Evolutionary conservation across 2,113 vertebrate species (phyloP).

Genomic region (Neomonachus schauinslandi): DNA sequence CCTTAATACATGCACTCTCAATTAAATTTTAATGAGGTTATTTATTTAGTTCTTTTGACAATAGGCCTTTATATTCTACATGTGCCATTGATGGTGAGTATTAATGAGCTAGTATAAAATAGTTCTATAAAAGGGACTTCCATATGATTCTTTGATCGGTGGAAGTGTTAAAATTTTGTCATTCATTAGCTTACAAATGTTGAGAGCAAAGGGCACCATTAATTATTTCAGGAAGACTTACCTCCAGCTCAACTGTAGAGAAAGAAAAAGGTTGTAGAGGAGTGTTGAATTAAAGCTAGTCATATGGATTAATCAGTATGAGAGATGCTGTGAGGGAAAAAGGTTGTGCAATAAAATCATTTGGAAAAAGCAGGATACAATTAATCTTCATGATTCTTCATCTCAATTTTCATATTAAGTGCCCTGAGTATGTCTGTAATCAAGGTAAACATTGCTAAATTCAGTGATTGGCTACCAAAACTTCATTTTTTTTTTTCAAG

Average conservation of each 20-base stretch:
- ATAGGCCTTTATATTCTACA: slow-evolving; percentile 29
- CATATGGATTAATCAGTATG: neutral
- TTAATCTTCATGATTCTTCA: neutral
- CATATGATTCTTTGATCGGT: slow-evolving; percentile 64
- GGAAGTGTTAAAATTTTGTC: slow-evolving; percentile 38
- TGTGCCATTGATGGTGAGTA: slow-evolving; percentile 41
- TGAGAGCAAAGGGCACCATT: slow-evolving; percentile 27
- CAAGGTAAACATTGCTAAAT: neutral
- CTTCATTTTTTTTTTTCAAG: neutral
- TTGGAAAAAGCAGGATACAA: neutral
- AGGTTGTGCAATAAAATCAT: neutral
- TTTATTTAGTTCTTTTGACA: slow-evolving; percentile 66
- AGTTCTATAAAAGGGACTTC: slow-evolving; percentile 19
- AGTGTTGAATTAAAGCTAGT: neutral
- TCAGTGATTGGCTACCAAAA: neutral
- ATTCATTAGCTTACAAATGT: slow-evolving; percentile 60
- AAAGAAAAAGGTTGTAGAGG: neutral
- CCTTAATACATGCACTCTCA: slow-evolving; percentile 42
- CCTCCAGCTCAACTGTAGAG: neutral
- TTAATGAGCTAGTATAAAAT: slow-evolving; percentile 53
- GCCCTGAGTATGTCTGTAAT: neutral
- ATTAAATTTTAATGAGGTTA: slow-evolving; percentile 69
- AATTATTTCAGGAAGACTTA: neutral
- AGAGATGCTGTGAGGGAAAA: neutral
- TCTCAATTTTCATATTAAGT: neutral